These are phyloP conservation scores for Oryctes rhinoceros DNA, from an alignment of 1,140 invertebrate genomes.

Conservation along the genomic window DNA sequence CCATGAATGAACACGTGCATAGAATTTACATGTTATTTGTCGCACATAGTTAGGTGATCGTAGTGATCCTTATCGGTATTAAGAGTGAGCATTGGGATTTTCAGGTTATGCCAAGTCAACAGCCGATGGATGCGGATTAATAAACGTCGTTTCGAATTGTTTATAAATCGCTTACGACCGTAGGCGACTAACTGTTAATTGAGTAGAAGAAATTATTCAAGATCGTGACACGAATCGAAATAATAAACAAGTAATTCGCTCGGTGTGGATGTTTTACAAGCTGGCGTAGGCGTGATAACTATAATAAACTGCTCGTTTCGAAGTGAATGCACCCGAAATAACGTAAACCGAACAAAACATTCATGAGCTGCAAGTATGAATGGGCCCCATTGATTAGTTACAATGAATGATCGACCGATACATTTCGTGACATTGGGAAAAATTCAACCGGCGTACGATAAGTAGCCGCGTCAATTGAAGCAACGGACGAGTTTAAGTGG, in stretches of 20 bases:
- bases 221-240: conserved; percentile 17
- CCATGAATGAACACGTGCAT: conserved; percentile 12
- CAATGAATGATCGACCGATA: conserved; percentile 42
- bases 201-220: neutral
- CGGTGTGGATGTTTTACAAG: conserved; percentile 12
- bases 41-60: too few species aligned
- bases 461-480: conserved; percentile 25
- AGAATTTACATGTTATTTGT: neutral
- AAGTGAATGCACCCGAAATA: conserved; percentile 37
- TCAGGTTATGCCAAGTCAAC: conserved; percentile 5
- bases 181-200: neutral
- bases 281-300: conserved; percentile 23
- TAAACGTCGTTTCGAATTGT: neutral
- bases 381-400: conserved; percentile 43
- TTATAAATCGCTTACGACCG: neutral
- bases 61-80: neutral
- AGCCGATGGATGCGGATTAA: neutral
- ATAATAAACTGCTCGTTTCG: conserved; percentile 31
- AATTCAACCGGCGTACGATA: conserved; percentile 25
- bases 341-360: conserved; percentile 43
- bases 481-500: conserved; percentile 22
- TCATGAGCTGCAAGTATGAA: conserved; percentile 42
- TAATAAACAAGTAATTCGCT: conserved; percentile 21
- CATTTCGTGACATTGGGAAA: conserved; percentile 34
- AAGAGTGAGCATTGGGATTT: neutral